Evolutionary conservation across 2,888 invertebrate genomes (phyloP).

Genomic region (Holacanthella duospinosa): DNA sequence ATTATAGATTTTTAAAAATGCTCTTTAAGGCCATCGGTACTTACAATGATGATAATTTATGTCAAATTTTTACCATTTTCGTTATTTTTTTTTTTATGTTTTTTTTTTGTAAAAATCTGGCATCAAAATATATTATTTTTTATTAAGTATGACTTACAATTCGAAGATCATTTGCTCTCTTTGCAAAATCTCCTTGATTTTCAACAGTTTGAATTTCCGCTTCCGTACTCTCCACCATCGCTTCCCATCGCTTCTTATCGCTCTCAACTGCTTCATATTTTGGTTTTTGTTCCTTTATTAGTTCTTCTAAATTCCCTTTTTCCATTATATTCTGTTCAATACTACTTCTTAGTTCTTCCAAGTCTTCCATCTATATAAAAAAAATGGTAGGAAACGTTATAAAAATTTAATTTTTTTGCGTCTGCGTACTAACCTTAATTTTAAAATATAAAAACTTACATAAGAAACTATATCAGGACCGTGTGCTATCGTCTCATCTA

Average conservation of each 20-base stretch:
- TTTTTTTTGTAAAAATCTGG: no score
- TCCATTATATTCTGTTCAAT: neutral
- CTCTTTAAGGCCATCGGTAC: no score
- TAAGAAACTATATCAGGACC: conserved; percentile 13
- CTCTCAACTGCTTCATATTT: neutral
- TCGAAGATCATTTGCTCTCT: neutral
- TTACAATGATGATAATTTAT: no score
- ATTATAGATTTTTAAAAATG: no score
- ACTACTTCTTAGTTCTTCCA: neutral
- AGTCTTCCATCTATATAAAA: conserved; percentile 13
- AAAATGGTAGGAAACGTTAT: neutral
- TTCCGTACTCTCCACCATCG: neutral
- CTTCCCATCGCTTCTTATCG: neutral
- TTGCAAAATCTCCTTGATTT: neutral
- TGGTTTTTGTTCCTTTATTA: neutral
- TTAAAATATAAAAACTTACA: conserved; percentile 3
- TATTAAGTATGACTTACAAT: conserved; percentile 4
- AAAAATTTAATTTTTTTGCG: neutral
- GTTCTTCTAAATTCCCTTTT: neutral
- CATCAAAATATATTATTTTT: no score
- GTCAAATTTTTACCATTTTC: no score
- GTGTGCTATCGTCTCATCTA: conserved; percentile 3
- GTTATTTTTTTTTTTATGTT: neutral
- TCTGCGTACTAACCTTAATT: neutral
- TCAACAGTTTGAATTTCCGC: neutral